Conservation (phyloP, 2,797 vertebrate species). For the Aselliscus stoliczkanus region DNA sequence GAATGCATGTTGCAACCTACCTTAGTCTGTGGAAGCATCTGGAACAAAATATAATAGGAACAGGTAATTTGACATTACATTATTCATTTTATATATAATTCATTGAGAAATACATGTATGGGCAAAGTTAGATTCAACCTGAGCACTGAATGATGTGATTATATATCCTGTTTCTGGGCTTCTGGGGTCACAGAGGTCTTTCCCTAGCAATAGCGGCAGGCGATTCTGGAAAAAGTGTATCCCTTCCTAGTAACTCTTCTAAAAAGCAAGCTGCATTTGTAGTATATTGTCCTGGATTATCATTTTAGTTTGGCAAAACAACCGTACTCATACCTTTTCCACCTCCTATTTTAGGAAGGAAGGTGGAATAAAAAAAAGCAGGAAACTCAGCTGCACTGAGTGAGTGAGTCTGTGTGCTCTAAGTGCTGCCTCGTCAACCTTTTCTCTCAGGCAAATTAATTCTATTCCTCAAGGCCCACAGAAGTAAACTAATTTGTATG, state of each 20-base stretch:
- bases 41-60: background rate
- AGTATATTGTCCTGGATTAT: background rate
- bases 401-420: background rate
- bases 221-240: background rate
- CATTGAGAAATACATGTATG: background rate
- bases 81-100: conserved; percentile 17
- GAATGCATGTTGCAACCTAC: background rate
- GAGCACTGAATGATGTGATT: background rate
- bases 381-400: background rate
- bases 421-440: background rate
- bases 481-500: background rate
- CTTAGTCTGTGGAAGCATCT: background rate
- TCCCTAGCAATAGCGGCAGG: background rate
- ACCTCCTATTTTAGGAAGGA: background rate
- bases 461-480: background rate
- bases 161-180: background rate
- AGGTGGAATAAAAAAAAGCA: background rate
- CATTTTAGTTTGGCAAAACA: background rate
- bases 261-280: background rate
- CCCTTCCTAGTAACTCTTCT: background rate
- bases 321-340: background rate
- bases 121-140: background rate
- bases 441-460: background rate
- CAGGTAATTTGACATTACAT: background rate
- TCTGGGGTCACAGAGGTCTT: background rate